Percentiles rank a stretch among this genome's conserved stretches.
These are phyloP conservation scores for Catonia carolina DNA, from an alignment of 2,888 invertebrate genomes.

Conservation along the genomic window DNA sequence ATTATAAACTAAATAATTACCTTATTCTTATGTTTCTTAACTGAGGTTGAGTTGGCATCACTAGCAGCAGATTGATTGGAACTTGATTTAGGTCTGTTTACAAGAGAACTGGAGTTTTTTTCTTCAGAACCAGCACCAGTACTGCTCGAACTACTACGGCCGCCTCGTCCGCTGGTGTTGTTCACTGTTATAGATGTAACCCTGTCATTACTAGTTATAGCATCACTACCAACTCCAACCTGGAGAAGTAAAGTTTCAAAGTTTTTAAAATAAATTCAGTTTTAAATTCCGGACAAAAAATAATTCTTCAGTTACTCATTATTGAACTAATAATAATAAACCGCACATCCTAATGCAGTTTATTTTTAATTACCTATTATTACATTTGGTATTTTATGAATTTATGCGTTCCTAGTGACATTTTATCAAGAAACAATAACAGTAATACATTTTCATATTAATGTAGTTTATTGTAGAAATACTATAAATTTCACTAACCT, in stretches of 20 bases:
- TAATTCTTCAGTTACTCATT: too few species aligned
- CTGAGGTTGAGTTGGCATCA: conserved; percentile 29
- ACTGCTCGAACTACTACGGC: background rate
- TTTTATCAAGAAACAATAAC: too few species aligned
- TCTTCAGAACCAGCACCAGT: background rate
- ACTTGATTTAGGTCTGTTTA: conserved; percentile 26
- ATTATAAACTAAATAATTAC: too few species aligned
- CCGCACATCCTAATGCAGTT: too few species aligned
- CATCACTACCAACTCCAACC: conserved; percentile 29
- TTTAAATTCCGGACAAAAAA: background rate
- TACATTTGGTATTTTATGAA: too few species aligned
- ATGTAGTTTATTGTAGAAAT: too few species aligned
- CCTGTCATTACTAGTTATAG: conserved; percentile 3
- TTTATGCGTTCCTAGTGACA: too few species aligned
- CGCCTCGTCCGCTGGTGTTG: background rate
- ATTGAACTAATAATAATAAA: too few species aligned
- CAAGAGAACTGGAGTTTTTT: conserved; percentile 15
- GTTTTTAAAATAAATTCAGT: background rate
- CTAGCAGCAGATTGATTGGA: background rate
- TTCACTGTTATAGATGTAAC: conserved; percentile 1
- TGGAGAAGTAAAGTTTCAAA: conserved; percentile 8
- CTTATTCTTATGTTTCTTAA: conserved; percentile 55
- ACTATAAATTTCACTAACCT: too few species aligned
- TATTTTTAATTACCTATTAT: too few species aligned
- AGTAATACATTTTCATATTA: too few species aligned